Evolutionary conservation across 2,797 vertebrate genomes (phyloP).

Genomic region (Aphelocoma californica): DNA sequence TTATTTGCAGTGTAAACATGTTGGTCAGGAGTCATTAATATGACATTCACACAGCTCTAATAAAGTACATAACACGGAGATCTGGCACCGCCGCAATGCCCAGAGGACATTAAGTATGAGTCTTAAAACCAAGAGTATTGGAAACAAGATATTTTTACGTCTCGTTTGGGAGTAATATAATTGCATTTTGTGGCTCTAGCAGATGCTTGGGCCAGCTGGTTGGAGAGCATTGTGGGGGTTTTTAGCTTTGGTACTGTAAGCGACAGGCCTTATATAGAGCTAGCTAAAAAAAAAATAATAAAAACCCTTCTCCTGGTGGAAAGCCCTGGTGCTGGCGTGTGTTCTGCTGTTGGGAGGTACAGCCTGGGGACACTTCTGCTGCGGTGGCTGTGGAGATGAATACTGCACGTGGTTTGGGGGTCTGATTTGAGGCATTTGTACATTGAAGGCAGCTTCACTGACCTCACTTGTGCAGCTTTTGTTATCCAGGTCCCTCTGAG

Average conservation of each 20-base stretch:
- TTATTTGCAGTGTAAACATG: slow-evolving; percentile 75
- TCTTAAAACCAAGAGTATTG: slow-evolving; percentile 89
- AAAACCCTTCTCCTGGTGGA: slow-evolving; percentile 7
- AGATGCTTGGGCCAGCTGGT: slow-evolving; percentile 96
- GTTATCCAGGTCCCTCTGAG: not conserved
- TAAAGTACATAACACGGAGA: slow-evolving; percentile 79
- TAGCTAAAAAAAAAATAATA: slow-evolving; percentile 26
- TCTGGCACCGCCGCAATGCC: slow-evolving; percentile 76
- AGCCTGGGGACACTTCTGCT: slow-evolving; percentile 4
- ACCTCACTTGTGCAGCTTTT: not conserved
- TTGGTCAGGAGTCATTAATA: slow-evolving; percentile 77
- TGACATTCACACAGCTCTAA: slow-evolving; percentile 79
- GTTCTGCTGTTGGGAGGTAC: not conserved
- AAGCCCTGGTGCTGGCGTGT: not conserved
- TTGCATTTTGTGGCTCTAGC: slow-evolving; percentile 84
- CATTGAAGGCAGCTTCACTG: not conserved
- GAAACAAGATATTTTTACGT: slow-evolving; percentile 92
- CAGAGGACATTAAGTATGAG: slow-evolving; percentile 82
- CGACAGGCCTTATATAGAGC: slow-evolving; percentile 60
- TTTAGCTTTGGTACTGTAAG: slow-evolving; percentile 66
- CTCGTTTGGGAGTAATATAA: slow-evolving; percentile 88
- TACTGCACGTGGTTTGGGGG: not conserved
- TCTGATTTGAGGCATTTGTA: not conserved
- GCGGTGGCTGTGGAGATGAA: not conserved
- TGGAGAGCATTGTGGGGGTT: slow-evolving; percentile 74